Percentiles rank a stretch among this genome's conserved stretches.
These are phyloP conservation scores for Gopherus flavomarginatus DNA, from an alignment of 2,113 vertebrate genomes.

Conservation along the genomic window DNA sequence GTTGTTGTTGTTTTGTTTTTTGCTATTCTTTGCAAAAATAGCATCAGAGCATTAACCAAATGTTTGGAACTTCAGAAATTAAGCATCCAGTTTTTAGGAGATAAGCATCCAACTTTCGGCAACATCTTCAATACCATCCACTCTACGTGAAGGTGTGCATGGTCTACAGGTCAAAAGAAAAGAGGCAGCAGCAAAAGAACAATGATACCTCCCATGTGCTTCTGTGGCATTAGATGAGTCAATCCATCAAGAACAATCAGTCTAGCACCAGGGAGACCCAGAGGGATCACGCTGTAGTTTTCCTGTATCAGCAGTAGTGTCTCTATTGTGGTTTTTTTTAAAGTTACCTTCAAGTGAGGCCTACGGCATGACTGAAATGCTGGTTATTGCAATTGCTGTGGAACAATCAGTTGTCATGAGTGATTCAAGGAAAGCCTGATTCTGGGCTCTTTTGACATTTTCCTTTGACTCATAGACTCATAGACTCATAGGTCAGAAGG, in stretches of 20 bases:
- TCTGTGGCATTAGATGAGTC: conserved; percentile 60
- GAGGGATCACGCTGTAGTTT: conserved; percentile 65
- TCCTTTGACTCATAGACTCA: too few relatives aligned
- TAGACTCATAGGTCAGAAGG: too few relatives aligned
- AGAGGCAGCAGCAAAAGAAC: conserved; percentile 57
- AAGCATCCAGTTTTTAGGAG: background rate
- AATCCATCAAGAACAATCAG: conserved; percentile 70
- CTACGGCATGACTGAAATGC: conserved; percentile 68
- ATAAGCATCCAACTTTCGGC: background rate
- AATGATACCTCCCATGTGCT: conserved; percentile 62
- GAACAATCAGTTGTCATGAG: conserved; percentile 53
- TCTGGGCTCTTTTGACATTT: background rate
- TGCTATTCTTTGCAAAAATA: background rate
- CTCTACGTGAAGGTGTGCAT: conserved; percentile 5
- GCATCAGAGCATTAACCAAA: background rate
- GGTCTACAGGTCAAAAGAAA: conserved; percentile 56
- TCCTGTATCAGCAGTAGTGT: conserved; percentile 64
- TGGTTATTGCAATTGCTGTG: conserved; percentile 62
- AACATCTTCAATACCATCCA: background rate
- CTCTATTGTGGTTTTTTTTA: conserved; percentile 65
- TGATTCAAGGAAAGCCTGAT: conserved; percentile 26
- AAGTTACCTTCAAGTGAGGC: conserved; percentile 29
- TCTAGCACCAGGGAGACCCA: conserved; percentile 72
- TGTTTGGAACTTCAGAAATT: background rate
- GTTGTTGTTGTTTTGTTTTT: background rate